Percentiles rank a stretch among this genome's conserved stretches.
Evolutionary conservation across 2,113 vertebrate genomes (phyloP).

Genomic region (Ceuthmochares aereus): DNA sequence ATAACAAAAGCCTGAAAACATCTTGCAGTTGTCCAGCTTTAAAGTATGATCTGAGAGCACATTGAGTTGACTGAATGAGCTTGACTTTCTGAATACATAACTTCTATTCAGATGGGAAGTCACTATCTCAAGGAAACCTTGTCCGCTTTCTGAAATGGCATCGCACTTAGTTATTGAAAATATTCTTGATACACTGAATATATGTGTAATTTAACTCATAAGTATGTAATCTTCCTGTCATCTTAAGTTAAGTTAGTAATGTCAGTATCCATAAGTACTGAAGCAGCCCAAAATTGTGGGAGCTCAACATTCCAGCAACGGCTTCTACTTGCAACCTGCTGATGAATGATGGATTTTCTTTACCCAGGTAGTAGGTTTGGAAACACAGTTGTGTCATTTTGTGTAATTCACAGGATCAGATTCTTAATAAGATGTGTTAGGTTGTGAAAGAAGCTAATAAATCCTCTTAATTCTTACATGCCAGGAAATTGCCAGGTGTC

Average conservation of each 20-base stretch:
- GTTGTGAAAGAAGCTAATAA: neutral
- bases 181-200: neutral
- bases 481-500: neutral
- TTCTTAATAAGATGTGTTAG: neutral
- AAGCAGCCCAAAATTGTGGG: neutral
- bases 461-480: neutral
- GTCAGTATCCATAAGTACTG: fast-evolving
- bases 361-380: neutral
- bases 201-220: neutral
- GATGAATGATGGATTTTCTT: neutral
- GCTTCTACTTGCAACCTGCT: neutral
- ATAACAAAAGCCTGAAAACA: neutral
- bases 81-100: neutral
- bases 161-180: neutral
- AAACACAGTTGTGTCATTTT: neutral
- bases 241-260: neutral
- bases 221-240: neutral
- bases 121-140: neutral
- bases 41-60: neutral
- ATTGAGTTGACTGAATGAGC: neutral
- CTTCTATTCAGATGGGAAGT: neutral
- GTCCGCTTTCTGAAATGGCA: neutral
- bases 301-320: neutral
- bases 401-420: neutral
- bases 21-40: neutral